A percentile compares a stretch with the other conserved stretches of the same genome.
These are phyloP conservation scores for Apocheima hispidaria DNA, from an alignment of 2,888 invertebrate species.

Conservation along the genomic window DNA sequence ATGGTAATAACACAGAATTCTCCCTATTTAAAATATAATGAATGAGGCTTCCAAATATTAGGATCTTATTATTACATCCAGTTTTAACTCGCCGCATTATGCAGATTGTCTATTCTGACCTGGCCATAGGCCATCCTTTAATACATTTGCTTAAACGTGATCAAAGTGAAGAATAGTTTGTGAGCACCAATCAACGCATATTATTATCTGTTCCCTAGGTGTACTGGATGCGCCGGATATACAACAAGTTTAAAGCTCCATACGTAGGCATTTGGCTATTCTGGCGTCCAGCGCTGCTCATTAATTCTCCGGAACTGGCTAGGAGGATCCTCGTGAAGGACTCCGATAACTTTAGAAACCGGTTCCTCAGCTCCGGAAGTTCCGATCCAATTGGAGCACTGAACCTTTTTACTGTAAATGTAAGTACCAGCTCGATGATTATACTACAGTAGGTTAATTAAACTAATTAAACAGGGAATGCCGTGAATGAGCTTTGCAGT, in stretches of 20 bases:
- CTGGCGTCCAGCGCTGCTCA: slow-evolving; percentile 66
- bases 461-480: no score
- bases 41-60: no score
- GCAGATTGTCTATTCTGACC: no score
- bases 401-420: slow-evolving; percentile 64
- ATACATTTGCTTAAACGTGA: no score
- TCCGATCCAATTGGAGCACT: slow-evolving; percentile 62
- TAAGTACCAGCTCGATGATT: slow-evolving; percentile 46
- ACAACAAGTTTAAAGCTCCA: slow-evolving; percentile 52
- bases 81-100: no score
- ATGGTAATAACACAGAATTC: no score
- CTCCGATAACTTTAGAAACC: slow-evolving; percentile 60
- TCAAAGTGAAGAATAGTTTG: no score
- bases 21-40: no score
- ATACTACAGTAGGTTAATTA: no score
- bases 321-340: slow-evolving; percentile 66
- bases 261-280: slow-evolving; percentile 71
- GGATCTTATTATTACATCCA: no score
- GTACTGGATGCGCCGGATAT: slow-evolving; percentile 59
- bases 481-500: no score
- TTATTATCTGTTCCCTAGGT: slow-evolving; percentile 40
- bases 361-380: slow-evolving; percentile 58
- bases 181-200: neutral
- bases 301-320: slow-evolving; percentile 64
- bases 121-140: no score